Evolutionary conservation across 2,888 invertebrate species (phyloP), one percentile per base, ranked within the genome.

Genomic region (Linnaemya vulpina): DNA sequence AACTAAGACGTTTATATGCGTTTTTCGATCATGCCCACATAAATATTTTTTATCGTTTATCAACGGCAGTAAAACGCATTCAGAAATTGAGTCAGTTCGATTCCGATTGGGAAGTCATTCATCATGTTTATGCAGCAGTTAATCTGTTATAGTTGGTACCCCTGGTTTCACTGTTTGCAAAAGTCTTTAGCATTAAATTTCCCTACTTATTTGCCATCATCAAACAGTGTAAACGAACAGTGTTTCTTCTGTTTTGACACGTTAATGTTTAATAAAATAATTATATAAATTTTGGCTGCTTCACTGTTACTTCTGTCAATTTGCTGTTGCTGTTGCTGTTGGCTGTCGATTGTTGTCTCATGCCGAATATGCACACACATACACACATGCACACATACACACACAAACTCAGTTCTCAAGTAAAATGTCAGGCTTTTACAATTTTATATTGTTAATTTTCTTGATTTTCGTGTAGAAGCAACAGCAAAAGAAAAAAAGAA

Each of bases 181-280:
- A 8, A 22, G 22, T 17, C 46, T 17, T 8, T 30, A 30, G 43
- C 43, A 30, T 11, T 17, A 65, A 53, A 55, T 30, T 5, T 30
- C 30, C 3, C 5, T 30, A 30, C 5, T 30, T 30, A 30, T 30
- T 30, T 30, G 5, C 30, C 30, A 30, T 5, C 30, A 3, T 30
- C 3, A 30, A 30, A 30, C 75, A 65, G 30, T 53, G 53, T 65
- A 20, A 67, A n/a, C n/a, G n/a, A n/a, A 76, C 30, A 35, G 22
- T 17, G 11, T 22, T 35, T 3, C 38, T 68, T 38, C 38, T 30
- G 51, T 35, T 49, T 13, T 35, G 43, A 76, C 46, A 67, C 67
- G 13, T 58, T 58, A 60, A 51, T 60, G 38, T 77, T 68, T 38
- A 68, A 75, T 75, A 11, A 63, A 70, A 76, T 70, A 43, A 25